phyloP scores from a whole-genome alignment of 2,888 invertebrate genomes.

The Lamproptera curius region DNA sequence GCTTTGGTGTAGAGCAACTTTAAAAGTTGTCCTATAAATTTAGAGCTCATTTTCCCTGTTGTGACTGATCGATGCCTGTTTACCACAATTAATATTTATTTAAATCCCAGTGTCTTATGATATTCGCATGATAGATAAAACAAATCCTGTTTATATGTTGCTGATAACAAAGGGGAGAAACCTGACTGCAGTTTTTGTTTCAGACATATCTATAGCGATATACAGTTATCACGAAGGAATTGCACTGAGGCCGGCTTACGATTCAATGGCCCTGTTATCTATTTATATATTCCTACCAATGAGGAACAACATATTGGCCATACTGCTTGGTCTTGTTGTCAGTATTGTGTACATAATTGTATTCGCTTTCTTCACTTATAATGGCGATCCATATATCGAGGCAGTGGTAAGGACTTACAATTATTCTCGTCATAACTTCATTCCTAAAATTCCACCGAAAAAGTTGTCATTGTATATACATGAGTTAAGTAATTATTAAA shows the following conservation, averaged over 20 bases:
- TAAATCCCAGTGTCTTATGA: no score
- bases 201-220: constrained; percentile 82
- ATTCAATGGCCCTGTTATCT: constrained; percentile 85
- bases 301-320: constrained; percentile 83
- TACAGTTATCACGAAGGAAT: constrained; percentile 78
- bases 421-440: background rate
- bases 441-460: no score
- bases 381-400: constrained; percentile 44
- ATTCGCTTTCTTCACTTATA: constrained; percentile 57
- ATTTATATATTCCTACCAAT: constrained; percentile 92
- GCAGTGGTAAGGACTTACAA: constrained; percentile 50
- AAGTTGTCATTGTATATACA: no score
- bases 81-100: no score
- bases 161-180: constrained; percentile 6
- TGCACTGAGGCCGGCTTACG: constrained; percentile 82
- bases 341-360: constrained; percentile 81
- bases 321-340: constrained; percentile 83
- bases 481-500: no score
- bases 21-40: no score
- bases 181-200: constrained; percentile 30
- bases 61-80: no score
- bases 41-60: no score
- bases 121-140: no score
- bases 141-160: no score
- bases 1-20: no score